Percentiles rank a stretch among this genome's conserved stretches.
These are phyloP conservation scores for Raja brachyura DNA, from an alignment of 2,113 vertebrate species.

Conservation along the genomic window DNA sequence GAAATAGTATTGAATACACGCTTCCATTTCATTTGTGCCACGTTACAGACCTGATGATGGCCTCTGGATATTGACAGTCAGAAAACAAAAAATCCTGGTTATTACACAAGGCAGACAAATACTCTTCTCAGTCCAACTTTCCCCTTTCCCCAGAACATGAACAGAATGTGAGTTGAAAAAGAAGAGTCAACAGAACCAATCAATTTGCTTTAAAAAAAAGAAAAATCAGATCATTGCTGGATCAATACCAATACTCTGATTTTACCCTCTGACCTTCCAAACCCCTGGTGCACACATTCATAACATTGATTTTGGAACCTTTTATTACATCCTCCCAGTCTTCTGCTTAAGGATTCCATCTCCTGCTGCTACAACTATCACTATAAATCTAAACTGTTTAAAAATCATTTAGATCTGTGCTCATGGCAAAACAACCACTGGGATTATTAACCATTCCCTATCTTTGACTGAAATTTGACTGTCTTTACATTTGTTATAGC, in stretches of 20 bases:
- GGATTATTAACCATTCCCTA: neutral
- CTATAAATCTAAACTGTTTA: neutral
- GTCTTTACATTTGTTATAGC: neutral
- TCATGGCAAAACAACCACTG: neutral
- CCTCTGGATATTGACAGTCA: neutral
- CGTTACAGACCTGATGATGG: too few relatives aligned
- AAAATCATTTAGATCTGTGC: neutral
- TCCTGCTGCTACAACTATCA: slow-evolving; percentile 12
- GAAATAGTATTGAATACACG: neutral
- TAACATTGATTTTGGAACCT: slow-evolving; percentile 24
- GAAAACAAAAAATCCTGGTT: neutral
- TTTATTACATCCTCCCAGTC: neutral
- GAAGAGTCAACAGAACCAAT: neutral
- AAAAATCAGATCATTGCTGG: slow-evolving; percentile 19
- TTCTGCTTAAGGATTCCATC: neutral
- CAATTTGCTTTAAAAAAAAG: neutral
- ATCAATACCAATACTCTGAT: neutral
- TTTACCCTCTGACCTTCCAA: neutral
- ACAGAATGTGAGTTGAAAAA: neutral
- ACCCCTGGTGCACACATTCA: neutral
- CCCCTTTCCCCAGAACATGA: neutral
- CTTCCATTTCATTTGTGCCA: neutral
- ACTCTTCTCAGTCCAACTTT: neutral
- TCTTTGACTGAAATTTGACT: neutral
- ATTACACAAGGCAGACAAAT: neutral